phyloP scores from a whole-genome alignment of 2,888 invertebrate species.

The Cheilosia grossa region DNA sequence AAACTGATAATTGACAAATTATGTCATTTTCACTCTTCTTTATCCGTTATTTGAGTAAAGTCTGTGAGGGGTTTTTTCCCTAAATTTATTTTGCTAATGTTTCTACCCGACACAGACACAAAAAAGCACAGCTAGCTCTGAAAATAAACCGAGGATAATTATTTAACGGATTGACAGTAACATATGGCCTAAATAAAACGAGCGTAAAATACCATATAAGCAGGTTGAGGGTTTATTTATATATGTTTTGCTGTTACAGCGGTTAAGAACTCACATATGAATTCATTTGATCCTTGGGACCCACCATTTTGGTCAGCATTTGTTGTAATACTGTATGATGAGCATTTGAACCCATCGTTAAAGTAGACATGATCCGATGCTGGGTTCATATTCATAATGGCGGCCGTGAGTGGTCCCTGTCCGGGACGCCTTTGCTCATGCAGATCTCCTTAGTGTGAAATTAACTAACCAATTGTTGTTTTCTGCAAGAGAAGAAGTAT shows the following conservation, averaged over 20 bases:
- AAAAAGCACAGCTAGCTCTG: neutral
- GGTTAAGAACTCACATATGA: slow-evolving; percentile 81
- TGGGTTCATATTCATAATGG: slow-evolving; percentile 80
- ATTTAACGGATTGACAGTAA: too few species aligned
- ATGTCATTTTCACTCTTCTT: too few species aligned
- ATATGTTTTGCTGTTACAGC: neutral
- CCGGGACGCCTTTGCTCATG: slow-evolving; percentile 27
- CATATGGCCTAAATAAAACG: too few species aligned
- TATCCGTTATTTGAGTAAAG: too few species aligned
- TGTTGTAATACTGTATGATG: slow-evolving; percentile 81
- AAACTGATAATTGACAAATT: too few species aligned
- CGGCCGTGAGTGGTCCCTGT: slow-evolving; percentile 42
- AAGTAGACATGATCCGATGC: slow-evolving; percentile 82
- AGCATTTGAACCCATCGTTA: slow-evolving; percentile 82
- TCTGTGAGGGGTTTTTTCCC: too few species aligned
- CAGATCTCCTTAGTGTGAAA: neutral
- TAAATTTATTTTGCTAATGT: too few species aligned
- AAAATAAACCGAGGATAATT: neutral
- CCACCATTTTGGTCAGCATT: slow-evolving; percentile 82
- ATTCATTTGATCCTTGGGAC: slow-evolving; percentile 86
- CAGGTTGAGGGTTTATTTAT: too few species aligned
- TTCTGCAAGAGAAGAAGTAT: slow-evolving; percentile 28
- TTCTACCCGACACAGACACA: too few species aligned
- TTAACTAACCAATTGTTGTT: slow-evolving; percentile 2
- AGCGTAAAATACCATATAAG: neutral